Percentiles rank a stretch among this genome's conserved stretches.
These are phyloP conservation scores for Pleuronectes platessa DNA, from an alignment of 2,113 vertebrate genomes.

Conservation along the genomic window DNA sequence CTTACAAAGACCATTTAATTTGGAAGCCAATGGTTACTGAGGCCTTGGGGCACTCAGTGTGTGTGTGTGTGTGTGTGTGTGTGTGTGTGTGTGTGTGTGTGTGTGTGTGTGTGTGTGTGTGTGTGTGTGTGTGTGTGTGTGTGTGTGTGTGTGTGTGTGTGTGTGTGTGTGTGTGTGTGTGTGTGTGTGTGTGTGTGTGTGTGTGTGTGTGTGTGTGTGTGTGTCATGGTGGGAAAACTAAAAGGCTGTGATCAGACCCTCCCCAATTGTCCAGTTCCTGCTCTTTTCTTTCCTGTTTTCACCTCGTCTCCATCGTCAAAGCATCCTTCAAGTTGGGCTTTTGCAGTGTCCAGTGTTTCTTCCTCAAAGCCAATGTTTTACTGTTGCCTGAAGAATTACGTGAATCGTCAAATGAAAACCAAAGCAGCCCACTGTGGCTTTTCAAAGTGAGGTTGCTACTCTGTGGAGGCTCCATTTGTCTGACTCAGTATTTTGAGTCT, in stretches of 20 bases:
- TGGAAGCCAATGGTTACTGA: conserved; percentile 64
- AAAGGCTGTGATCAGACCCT: conserved; percentile 69
- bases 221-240: conserved; percentile 51
- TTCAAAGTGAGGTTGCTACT: conserved; percentile 35
- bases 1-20: conserved; percentile 72
- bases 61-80: conserved; percentile 12
- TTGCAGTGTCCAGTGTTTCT: conserved; percentile 5
- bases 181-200: conserved; percentile 19
- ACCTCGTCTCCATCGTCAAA: conserved; percentile 4
- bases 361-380: conserved; percentile 7
- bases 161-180: conserved; percentile 17
- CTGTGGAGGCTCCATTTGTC: conserved; percentile 22
- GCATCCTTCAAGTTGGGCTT: background rate
- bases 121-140: conserved; percentile 19
- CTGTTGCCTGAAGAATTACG: conserved; percentile 13
- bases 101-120: conserved; percentile 18
- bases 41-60: conserved; percentile 44
- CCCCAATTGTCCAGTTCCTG: conserved; percentile 54
- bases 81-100: conserved; percentile 17
- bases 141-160: conserved; percentile 10
- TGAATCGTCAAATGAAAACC: conserved; percentile 26
- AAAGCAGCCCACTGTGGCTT: conserved; percentile 11
- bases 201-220: conserved; percentile 15
- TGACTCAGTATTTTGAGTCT: conserved; percentile 22
- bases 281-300: conserved; percentile 33